Evolutionary conservation across 2,888 invertebrate genomes (phyloP), one percentile per base, ranked within the genome.

Genomic region (Dryococelus australis): DNA sequence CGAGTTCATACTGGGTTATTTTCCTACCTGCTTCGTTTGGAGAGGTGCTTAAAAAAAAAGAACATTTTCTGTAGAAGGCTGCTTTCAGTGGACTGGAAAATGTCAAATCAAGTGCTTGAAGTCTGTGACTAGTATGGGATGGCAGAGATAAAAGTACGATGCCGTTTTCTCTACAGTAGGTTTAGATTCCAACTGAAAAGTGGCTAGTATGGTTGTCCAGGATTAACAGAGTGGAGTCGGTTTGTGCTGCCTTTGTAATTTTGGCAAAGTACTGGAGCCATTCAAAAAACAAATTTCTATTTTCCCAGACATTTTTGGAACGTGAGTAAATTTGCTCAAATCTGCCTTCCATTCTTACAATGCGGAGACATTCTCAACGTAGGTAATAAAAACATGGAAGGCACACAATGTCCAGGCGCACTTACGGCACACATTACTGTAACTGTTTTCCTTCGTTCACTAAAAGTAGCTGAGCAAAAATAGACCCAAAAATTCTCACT

Each of bases 1-100:
- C 2, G 47, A 47, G 47, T 47, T 47, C 47, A 47, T 47, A 47
- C 16, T 47, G 47, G 47, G 8, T 47, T 47, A 47, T 47, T 47
- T 47, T 47, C 47, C 47, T 47, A 8, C 47, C 8, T 47, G 47
- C 47, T 47, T 5, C 2, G 47, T 47, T 16, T 47, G 47, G 47
- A 16, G 47, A 47, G 16, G 47, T 16, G 8, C 47, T 47, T 47
- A 47, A 16, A 47, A 47, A 47, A 47, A 47, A 8, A 2, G 47
- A 47, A 85, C 51, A 85, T 85, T 85, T 51, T 51, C 85, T 47
- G 47, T 85, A 85, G 20, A 85, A 51, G 26, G 85, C 85, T 47
- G 47, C 26, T 51, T 85, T 85, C 10, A 85, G 51, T n/a, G 51
- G 85, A 85, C 85, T 13, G 85, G 47, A 85, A 51, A 85, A 85